Evolutionary conservation across 2,888 invertebrate genomes (phyloP), one percentile per base, ranked within the genome.

Genomic region (Epinotia bilunana): DNA sequence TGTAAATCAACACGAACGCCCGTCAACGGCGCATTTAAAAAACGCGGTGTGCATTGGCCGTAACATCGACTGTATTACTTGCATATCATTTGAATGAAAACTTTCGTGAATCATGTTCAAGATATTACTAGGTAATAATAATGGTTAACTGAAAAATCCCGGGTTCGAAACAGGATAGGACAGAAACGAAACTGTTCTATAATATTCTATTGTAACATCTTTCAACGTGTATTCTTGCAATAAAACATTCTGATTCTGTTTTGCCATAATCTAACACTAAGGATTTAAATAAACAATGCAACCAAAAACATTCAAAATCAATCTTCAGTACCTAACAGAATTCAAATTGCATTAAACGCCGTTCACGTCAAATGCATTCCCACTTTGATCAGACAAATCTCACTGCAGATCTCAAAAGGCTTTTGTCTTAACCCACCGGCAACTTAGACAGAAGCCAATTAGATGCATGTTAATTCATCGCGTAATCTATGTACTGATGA

Each of bases 391-490:
- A 18, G 13, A 65, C 28, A 55, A 67, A 39, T 68, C 57, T 43
- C 67, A 57, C 39, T 20, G 33, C 28, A 13, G 18, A 5, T 12
- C 18, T 23, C 60, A 43, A 67, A 49, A 69, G 39, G 55, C 63
- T 73, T 53, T 53, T 65, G 33, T 12, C 71, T 76, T 65, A 28
- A 65, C 28, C 69, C 74, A n/a, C 43, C 5, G 23, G 61, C 69
- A 76, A 62, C 61, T n/a, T 60, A 63, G 65, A 70, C 43, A 60
- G 73, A 64, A 67, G 73, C 69, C 77, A 78, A 78, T 79, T 78
- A 79, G 77, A 77, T 68, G 73, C 78, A 76, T 73, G 74, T 63
- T 77, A 77, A 79, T 79, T 79, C 74, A 79, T 77, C 73, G 76
- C 69, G 61, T 77, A 77, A 77, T 78, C 78, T 64, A 78, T 73